Evolutionary conservation across 2,888 invertebrate genomes (phyloP).

Genomic region (Drosophila heteroneura): DNA sequence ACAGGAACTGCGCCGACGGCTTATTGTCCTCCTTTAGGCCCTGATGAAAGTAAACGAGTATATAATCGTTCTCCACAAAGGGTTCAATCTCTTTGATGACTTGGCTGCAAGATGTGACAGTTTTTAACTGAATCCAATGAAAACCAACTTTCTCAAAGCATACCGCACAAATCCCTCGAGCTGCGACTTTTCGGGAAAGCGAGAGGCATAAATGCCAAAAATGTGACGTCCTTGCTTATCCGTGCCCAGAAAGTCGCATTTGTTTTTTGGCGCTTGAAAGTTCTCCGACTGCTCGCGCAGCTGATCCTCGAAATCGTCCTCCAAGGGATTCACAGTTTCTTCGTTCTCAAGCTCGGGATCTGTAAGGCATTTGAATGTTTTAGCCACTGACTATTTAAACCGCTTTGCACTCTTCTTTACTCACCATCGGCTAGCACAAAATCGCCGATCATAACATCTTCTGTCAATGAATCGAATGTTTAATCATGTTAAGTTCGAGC

Average conservation of each 20-base stretch:
- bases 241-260: slow-evolving; percentile 88
- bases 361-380: slow-evolving; percentile 27
- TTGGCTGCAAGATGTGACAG: slow-evolving; percentile 87
- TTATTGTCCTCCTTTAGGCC: slow-evolving; percentile 98
- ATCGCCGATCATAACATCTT: slow-evolving; percentile 84
- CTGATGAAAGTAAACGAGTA: slow-evolving; percentile 98
- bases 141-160: not conserved
- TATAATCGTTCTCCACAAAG: slow-evolving; percentile 99
- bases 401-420: slow-evolving; percentile 14
- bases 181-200: slow-evolving; percentile 91
- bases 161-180: slow-evolving; percentile 84
- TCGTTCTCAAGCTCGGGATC: slow-evolving; percentile 78
- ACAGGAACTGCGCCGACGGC: slow-evolving; percentile 97
- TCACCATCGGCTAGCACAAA: slow-evolving; percentile 84
- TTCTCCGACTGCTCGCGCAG: slow-evolving; percentile 78
- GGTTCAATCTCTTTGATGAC: slow-evolving; percentile 97
- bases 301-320: slow-evolving; percentile 85
- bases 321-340: slow-evolving; percentile 82
- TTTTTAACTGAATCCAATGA: not conserved
- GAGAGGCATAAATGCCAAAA: slow-evolving; percentile 97
- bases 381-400: slow-evolving; percentile 7
- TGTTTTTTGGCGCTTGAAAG: slow-evolving; percentile 76
- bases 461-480: slow-evolving; percentile 57
- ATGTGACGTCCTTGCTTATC: slow-evolving; percentile 94
- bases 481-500: slow-evolving; percentile 86